A percentile compares a stretch with the other conserved stretches of the same genome.
These are phyloP conservation scores for Callyntrura sp. DNA, from an alignment of 2,888 invertebrate species.

Conservation along the genomic window DNA sequence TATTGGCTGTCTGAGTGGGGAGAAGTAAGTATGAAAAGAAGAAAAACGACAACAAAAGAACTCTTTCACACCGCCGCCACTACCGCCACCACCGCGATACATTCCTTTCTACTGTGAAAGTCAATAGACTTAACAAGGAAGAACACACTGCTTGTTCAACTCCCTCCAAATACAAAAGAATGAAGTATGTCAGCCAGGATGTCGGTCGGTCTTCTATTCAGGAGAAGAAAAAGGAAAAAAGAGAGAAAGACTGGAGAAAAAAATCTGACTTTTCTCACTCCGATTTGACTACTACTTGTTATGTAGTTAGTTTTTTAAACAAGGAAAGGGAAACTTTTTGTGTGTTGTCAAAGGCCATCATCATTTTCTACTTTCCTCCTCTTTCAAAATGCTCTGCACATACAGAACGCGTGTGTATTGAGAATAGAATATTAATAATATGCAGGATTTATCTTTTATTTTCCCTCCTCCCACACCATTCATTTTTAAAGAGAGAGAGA, in stretches of 20 bases:
- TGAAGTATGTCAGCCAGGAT: slow-evolving; percentile 47
- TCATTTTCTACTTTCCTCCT: slow-evolving; percentile 15
- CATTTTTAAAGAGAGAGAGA: not conserved
- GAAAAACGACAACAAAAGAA: slow-evolving; percentile 54
- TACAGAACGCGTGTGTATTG: not conserved
- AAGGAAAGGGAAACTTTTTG: slow-evolving; percentile 24
- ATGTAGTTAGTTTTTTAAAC: slow-evolving; percentile 5
- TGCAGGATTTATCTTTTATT: not conserved
- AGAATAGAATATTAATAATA: not conserved
- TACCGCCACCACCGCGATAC: slow-evolving; percentile 17
- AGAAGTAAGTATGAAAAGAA: slow-evolving; percentile 31
- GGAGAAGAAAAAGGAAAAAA: slow-evolving; percentile 5
- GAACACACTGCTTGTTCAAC: slow-evolving; percentile 44
- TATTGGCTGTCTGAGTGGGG: slow-evolving; percentile 13
- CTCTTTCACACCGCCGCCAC: slow-evolving; percentile 52
- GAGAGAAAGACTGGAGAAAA: slow-evolving; percentile 7
- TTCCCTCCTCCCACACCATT: slow-evolving; percentile 12
- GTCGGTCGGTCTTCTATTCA: slow-evolving; percentile 18
- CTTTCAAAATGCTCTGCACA: not conserved
- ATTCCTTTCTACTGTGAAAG: slow-evolving; percentile 42
- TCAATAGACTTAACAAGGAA: slow-evolving; percentile 38
- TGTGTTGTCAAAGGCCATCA: slow-evolving; percentile 26
- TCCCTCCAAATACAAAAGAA: not conserved
- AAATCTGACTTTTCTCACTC: slow-evolving; percentile 33
- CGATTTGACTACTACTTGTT: slow-evolving; percentile 38